Evolutionary conservation across 2,797 vertebrate species (phyloP).

Genomic region (Acanthornis magna): DNA sequence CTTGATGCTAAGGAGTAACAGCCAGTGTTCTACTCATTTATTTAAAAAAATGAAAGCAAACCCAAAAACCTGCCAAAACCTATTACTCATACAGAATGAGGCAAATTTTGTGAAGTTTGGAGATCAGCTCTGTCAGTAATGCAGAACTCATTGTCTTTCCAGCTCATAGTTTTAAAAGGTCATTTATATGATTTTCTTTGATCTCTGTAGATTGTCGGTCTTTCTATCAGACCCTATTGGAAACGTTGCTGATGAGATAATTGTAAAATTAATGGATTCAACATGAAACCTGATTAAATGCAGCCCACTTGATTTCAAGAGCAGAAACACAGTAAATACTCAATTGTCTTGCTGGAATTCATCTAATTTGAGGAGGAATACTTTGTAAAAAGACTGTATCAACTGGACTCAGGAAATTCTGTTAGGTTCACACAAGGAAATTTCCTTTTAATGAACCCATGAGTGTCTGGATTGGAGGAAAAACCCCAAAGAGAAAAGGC

Average conservation of each 20-base stretch:
- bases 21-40: not conserved
- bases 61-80: not conserved
- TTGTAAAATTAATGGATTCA: slow-evolving; percentile 6
- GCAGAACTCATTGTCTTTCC: not conserved
- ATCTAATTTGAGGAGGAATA: not conserved
- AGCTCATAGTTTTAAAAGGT: not conserved
- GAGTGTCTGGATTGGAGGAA: not conserved
- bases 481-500: not conserved
- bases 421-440: not conserved
- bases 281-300: slow-evolving; percentile 33
- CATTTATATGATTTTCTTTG: not conserved
- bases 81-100: not conserved
- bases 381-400: not conserved
- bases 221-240: not conserved
- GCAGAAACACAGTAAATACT: not conserved
- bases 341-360: not conserved
- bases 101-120: not conserved
- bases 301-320: not conserved
- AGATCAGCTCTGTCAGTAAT: not conserved
- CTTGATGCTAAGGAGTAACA: not conserved
- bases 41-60: not conserved
- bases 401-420: not conserved
- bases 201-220: not conserved
- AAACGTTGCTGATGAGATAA: slow-evolving; percentile 34
- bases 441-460: not conserved